Percentiles rank a stretch among this genome's conserved stretches.
Evolutionary conservation across 2,113 vertebrate species (phyloP).

Genomic region (Ariopsis seemanni): DNA sequence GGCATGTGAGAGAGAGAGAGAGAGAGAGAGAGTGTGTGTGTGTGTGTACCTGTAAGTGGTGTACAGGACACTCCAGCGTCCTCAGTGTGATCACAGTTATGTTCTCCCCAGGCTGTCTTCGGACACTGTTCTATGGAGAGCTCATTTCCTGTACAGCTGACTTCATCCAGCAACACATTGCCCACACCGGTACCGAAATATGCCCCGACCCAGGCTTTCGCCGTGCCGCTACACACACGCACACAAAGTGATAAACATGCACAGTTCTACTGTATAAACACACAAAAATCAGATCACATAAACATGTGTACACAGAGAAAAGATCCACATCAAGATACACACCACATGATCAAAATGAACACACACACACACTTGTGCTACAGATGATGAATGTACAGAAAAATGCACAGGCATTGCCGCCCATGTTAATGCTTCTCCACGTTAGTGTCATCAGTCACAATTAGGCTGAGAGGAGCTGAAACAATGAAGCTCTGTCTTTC

Average conservation of each 20-base stretch:
- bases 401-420: no score
- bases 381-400: slow-evolving; percentile 16
- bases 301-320: slow-evolving; percentile 1
- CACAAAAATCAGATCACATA: slow-evolving; percentile 43
- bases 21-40: neutral
- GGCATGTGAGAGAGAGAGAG: neutral
- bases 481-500: slow-evolving; percentile 71
- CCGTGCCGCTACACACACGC: slow-evolving; percentile 76
- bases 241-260: slow-evolving; percentile 15
- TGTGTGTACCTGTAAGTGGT: slow-evolving; percentile 78
- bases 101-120: slow-evolving; percentile 86
- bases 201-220: slow-evolving; percentile 84
- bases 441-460: slow-evolving; percentile 50
- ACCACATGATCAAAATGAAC: neutral
- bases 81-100: slow-evolving; percentile 93
- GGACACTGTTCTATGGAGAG: slow-evolving; percentile 91
- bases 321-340: neutral
- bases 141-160: slow-evolving; percentile 91
- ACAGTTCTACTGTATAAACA: slow-evolving; percentile 17
- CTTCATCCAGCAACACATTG: slow-evolving; percentile 86
- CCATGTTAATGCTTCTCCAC: slow-evolving; percentile 47
- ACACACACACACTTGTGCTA: neutral
- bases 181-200: slow-evolving; percentile 86
- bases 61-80: slow-evolving; percentile 92
- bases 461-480: slow-evolving; percentile 38